These are phyloP conservation scores for Aphaenogaster floridana DNA, from an alignment of 1,140 invertebrate genomes.

Conservation along the genomic window DNA sequence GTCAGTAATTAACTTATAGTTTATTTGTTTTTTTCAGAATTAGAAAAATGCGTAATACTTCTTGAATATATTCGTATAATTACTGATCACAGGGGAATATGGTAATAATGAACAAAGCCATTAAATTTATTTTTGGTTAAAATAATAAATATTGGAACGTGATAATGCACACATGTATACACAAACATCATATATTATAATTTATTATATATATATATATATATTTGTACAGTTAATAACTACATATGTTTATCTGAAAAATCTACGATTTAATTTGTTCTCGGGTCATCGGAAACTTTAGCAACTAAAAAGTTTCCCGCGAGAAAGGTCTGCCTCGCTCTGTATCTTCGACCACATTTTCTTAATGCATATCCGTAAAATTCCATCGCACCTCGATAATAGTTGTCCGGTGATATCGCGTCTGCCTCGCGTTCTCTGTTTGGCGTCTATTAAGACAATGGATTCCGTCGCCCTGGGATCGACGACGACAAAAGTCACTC, in stretches of 20 bases:
- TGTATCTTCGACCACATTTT: not conserved
- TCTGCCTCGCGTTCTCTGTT: not conserved
- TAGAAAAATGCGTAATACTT: not conserved
- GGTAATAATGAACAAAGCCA: not conserved
- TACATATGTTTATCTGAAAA: not conserved
- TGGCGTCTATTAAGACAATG: constrained; percentile 26
- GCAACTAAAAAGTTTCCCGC: constrained; percentile 2
- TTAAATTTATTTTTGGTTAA: not conserved
- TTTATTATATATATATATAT: not conserved
- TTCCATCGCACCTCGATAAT: constrained; percentile 15
- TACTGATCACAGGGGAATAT: not conserved
- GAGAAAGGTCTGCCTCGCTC: constrained; percentile 8
- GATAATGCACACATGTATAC: too few relatives aligned
- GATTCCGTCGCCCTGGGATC: not conserved
- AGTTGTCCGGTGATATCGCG: not conserved
- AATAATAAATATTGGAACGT: too few relatives aligned
- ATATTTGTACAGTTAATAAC: not conserved
- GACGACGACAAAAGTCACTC: constrained; percentile 66
- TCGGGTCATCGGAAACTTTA: not conserved
- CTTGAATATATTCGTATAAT: not conserved
- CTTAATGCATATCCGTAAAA: constrained; percentile 39
- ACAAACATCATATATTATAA: not conserved
- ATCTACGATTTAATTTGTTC: constrained; percentile 18
- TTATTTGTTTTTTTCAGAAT: not conserved
- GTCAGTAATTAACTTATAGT: not conserved